A percentile compares a stretch with the other conserved stretches of the same genome.
Evolutionary conservation across 1,140 invertebrate species (phyloP).

Genomic region (Calycopis cecrops): DNA sequence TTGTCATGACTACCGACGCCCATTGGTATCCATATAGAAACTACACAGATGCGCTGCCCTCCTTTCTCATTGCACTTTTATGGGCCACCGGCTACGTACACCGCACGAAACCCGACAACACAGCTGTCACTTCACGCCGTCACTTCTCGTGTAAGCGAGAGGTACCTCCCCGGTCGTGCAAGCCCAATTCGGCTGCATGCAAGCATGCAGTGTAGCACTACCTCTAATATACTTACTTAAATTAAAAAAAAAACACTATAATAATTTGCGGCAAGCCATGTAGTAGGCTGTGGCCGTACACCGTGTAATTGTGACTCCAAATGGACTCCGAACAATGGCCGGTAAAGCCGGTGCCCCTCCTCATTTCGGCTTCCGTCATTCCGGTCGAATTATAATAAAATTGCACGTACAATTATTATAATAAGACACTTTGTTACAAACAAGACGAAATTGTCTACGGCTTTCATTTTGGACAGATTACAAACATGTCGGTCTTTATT

Average conservation of each 20-base stretch:
- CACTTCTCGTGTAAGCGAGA: no score
- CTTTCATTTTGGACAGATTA: neutral
- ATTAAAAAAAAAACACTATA: neutral
- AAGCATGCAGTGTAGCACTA: no score
- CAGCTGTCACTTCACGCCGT: no score
- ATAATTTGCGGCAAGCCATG: conserved; percentile 5
- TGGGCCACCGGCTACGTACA: no score
- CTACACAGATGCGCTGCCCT: no score
- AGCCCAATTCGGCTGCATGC: no score
- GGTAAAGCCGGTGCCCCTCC: conserved; percentile 35
- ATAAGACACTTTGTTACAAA: conserved; percentile 1
- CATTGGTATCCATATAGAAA: no score
- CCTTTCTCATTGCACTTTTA: no score
- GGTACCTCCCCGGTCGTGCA: no score
- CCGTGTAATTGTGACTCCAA: conserved; percentile 40
- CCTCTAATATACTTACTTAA: no score
- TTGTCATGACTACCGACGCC: no score
- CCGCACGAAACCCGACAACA: no score
- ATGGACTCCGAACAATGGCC: conserved; percentile 40
- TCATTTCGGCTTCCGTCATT: neutral
- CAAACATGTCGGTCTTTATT: neutral
- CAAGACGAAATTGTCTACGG: neutral
- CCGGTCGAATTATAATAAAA: neutral
- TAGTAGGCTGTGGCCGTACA: conserved; percentile 26
- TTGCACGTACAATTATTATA: neutral